phyloP scores from a whole-genome alignment of 2,888 invertebrate species.

The Bimastos eiseni region DNA sequence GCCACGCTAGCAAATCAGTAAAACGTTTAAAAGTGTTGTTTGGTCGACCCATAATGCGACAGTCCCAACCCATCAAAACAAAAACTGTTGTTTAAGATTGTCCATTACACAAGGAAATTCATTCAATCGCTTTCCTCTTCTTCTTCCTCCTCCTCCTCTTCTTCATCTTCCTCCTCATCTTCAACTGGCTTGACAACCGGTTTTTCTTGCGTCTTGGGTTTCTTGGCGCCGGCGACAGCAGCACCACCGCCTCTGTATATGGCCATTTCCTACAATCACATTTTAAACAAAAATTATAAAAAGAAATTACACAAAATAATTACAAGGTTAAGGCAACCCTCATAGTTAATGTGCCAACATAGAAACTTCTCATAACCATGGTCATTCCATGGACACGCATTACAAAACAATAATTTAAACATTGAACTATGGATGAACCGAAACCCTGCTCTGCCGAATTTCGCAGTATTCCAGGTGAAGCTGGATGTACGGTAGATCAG shows the following conservation, averaged over 20 bases:
- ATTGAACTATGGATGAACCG: too few relatives aligned
- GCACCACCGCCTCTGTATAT: conserved; percentile 40
- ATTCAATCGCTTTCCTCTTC: conserved; percentile 27
- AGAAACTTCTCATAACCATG: too few relatives aligned
- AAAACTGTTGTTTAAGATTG: conserved; percentile 9
- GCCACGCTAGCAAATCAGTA: not conserved
- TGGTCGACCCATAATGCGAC: not conserved
- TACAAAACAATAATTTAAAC: too few relatives aligned
- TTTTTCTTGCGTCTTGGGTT: conserved; percentile 66
- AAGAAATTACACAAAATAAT: not conserved
- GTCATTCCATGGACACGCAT: too few relatives aligned
- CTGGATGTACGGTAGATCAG: too few relatives aligned
- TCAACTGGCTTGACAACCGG: conserved; percentile 43
- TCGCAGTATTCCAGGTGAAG: too few relatives aligned
- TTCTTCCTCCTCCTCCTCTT: conserved; percentile 45
- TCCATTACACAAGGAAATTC: not conserved
- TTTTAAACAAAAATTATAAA: not conserved
- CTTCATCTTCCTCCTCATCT: conserved; percentile 45
- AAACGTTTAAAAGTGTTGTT: not conserved
- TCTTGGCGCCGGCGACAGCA: not conserved
- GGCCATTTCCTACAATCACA: conserved; percentile 42
- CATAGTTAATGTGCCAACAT: not conserved
- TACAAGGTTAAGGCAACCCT: not conserved
- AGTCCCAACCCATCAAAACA: not conserved
- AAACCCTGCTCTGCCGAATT: too few relatives aligned